These are phyloP conservation scores for Berghia stephanieae DNA, from an alignment of 1,140 invertebrate species.

Conservation along the genomic window DNA sequence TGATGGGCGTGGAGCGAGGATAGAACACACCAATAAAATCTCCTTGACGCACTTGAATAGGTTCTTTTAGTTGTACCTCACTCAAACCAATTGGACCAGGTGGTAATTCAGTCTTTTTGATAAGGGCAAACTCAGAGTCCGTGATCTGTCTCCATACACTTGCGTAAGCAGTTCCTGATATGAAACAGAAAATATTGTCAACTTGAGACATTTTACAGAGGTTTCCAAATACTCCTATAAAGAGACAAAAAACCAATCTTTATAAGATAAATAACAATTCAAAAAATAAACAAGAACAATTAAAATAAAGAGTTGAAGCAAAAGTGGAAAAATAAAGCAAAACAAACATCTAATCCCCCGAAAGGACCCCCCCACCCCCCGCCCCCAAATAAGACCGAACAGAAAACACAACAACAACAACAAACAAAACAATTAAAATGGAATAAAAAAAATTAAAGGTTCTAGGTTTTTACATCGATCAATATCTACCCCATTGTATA, in stretches of 20 bases:
- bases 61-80: conserved; percentile 35
- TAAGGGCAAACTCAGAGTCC: conserved; percentile 47
- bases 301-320: background rate
- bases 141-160: conserved; percentile 51
- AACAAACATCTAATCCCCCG: background rate
- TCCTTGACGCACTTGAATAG: conserved; percentile 50
- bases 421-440: too few species aligned
- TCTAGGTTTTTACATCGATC: too few species aligned
- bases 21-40: conserved; percentile 62
- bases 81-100: conserved; percentile 46
- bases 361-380: too few species aligned
- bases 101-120: conserved; percentile 44
- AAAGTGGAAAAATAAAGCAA: background rate
- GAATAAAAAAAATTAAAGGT: too few species aligned
- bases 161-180: conserved; percentile 40
- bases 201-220: too few species aligned
- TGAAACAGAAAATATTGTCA: too few species aligned
- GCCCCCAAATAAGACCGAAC: too few species aligned
- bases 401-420: too few species aligned
- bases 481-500: too few species aligned
- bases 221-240: too few species aligned
- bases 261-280: background rate
- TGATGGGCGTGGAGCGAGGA: conserved; percentile 38
- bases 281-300: background rate
- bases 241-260: too few species aligned